Evolutionary conservation across 2,888 invertebrate genomes (phyloP).

Genomic region (Hoplodrina blanda): DNA sequence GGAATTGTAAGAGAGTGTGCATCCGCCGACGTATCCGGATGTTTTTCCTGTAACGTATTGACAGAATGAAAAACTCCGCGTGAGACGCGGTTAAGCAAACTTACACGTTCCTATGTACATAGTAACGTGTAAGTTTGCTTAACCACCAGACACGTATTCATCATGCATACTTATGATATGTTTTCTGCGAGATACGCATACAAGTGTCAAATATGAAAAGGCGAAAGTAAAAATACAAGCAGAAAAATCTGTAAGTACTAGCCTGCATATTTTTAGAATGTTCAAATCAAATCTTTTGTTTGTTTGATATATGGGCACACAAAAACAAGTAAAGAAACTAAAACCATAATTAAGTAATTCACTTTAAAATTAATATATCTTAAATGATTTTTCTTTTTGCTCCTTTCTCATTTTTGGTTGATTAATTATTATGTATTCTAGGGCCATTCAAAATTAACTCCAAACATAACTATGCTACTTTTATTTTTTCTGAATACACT

Average conservation of each 20-base stretch:
- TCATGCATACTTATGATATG: slow-evolving; percentile 19
- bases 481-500: neutral
- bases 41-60: slow-evolving; percentile 53
- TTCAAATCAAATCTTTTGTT: too few relatives aligned
- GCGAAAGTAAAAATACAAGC: neutral
- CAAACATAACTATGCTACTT: neutral
- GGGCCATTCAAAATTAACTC: too few relatives aligned
- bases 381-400: too few relatives aligned
- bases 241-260: neutral
- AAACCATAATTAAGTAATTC: too few relatives aligned
- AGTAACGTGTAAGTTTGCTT: too few relatives aligned
- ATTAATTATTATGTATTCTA: too few relatives aligned
- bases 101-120: neutral
- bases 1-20: slow-evolving; percentile 30
- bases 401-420: too few relatives aligned
- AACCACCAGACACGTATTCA: too few relatives aligned
- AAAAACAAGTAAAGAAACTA: too few relatives aligned
- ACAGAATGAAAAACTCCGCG: slow-evolving; percentile 41
- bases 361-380: too few relatives aligned
- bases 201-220: neutral
- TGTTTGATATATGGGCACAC: too few relatives aligned
- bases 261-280: neutral
- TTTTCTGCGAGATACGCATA: slow-evolving; percentile 13
- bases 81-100: slow-evolving; percentile 3
- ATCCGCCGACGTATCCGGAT: slow-evolving; percentile 34